Percentiles rank a stretch among this genome's conserved stretches.
Evolutionary conservation across 2,113 vertebrate species (phyloP).

Genomic region (Grammomys dolichurus): DNA sequence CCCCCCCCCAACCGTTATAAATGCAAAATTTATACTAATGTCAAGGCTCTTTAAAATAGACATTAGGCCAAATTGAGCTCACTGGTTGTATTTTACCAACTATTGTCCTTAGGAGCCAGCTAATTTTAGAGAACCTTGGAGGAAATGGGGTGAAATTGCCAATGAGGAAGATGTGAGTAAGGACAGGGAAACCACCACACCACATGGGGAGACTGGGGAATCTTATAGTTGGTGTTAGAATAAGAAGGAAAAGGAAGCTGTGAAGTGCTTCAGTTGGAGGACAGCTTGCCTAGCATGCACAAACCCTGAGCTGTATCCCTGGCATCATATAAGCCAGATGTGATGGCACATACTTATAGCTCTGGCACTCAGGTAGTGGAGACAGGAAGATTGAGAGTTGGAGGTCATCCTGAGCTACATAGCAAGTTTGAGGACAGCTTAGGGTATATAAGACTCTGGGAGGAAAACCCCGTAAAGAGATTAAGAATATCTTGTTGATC

Average conservation of each 20-base stretch:
- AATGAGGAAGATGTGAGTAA: not conserved
- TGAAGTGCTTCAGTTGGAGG: not conserved
- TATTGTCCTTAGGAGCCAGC: not conserved
- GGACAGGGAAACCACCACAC: not conserved
- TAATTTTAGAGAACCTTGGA: not conserved
- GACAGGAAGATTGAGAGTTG: not conserved
- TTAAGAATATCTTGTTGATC: not conserved
- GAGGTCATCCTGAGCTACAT: not conserved
- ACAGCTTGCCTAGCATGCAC: not conserved
- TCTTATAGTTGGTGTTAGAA: not conserved
- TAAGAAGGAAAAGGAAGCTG: not conserved
- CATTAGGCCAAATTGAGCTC: not conserved
- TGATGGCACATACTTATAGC: not conserved
- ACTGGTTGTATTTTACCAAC: not conserved
- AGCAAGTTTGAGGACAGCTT: not conserved
- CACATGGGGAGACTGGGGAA: not conserved
- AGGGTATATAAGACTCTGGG: not conserved
- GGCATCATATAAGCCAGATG: not conserved
- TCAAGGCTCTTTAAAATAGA: not conserved
- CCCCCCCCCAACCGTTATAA: constrained; percentile 29
- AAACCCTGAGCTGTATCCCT: not conserved
- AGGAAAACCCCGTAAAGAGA: not conserved
- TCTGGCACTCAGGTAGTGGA: not conserved
- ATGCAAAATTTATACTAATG: not conserved
- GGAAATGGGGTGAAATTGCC: not conserved